Evolutionary conservation across 2,888 invertebrate genomes (phyloP).

Genomic region (Dysmachus trigonus): DNA sequence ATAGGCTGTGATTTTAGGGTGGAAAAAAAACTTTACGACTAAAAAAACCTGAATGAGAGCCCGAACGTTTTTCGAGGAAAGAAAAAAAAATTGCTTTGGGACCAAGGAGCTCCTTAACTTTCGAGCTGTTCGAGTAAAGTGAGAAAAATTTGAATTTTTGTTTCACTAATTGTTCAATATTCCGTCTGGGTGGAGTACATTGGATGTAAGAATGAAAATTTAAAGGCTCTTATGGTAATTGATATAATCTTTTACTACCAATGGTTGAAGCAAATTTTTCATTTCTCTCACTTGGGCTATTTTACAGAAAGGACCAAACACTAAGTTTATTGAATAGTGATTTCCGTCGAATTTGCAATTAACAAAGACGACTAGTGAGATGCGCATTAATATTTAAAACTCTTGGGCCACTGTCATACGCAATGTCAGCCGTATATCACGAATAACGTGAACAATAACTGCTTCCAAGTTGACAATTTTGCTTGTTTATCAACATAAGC

Average conservation of each 20-base stretch:
- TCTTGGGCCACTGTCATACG: too few relatives aligned
- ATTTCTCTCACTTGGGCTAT: neutral
- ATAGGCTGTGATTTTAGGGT: slow-evolving; percentile 16
- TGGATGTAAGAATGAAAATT: neutral
- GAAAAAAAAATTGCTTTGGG: slow-evolving; percentile 26
- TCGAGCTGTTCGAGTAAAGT: neutral
- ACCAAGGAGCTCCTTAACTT: neutral
- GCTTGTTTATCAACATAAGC: too few relatives aligned
- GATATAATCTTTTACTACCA: neutral
- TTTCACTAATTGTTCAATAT: neutral
- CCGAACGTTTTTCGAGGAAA: neutral
- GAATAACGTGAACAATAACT: too few relatives aligned
- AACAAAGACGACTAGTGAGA: too few relatives aligned
- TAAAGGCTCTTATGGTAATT: neutral
- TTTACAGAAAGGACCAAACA: neutral
- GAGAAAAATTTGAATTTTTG: neutral
- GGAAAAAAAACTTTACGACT: slow-evolving; percentile 6
- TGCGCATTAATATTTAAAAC: too few relatives aligned
- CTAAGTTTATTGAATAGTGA: too few relatives aligned
- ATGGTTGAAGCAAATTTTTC: neutral
- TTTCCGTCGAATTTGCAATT: too few relatives aligned
- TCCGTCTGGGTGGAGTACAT: neutral
- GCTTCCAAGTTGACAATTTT: too few relatives aligned
- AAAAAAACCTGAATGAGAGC: neutral
- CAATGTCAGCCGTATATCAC: too few relatives aligned